Evolutionary conservation across 2,888 invertebrate genomes (phyloP), one percentile per base, ranked within the genome.

Genomic region (Lordiphosa andalusiaca): DNA sequence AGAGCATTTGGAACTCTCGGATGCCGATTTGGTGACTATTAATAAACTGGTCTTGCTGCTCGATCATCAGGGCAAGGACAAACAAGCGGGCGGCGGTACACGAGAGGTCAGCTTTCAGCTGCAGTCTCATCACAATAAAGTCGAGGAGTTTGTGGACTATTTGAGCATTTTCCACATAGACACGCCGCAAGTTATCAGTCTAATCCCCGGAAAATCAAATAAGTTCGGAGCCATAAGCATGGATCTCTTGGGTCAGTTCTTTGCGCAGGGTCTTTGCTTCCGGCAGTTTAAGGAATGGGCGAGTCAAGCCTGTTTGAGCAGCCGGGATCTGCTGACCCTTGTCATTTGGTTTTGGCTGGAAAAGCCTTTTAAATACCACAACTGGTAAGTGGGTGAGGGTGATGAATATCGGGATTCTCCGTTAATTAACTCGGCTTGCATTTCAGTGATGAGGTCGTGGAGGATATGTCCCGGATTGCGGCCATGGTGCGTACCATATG

Each of bases 321-420:
- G 93, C 37, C 92, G 92, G 74, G 93, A 94, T 84, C 90, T 96
- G 25, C 91, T 96, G 68, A 92, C 92, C 71, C 90, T 95, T 57
- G 89, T 94, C n/a, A 91, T 96, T 50, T 90, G 91, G 73, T 95
- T 93, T 84, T 93, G 95, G 92, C 91, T 95, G 71, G 92, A 93
- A 70, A 91, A 93, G 86, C 90, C 92, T 0, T 89, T 93, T 78
- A 60, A 52, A 6, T 90, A 89, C 47, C 73, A 66, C 46, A 87
- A 86, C 67, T 87, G 86, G 88, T 88, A 70, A 66, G 69, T 12
- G 4, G 4, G 37, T 16, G 6, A 33, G 0, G 2, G 10, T 7
- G 2, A 2, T 6, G 6, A 13, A 1, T n/a, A n/a, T n/a, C n/a
- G n/a, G n/a, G n/a, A n/a, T 13, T 41, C 0, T 2, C 6, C 0